Conservation (phyloP, 2,888 invertebrate species). For the Auanema freiburgensis region DNA sequence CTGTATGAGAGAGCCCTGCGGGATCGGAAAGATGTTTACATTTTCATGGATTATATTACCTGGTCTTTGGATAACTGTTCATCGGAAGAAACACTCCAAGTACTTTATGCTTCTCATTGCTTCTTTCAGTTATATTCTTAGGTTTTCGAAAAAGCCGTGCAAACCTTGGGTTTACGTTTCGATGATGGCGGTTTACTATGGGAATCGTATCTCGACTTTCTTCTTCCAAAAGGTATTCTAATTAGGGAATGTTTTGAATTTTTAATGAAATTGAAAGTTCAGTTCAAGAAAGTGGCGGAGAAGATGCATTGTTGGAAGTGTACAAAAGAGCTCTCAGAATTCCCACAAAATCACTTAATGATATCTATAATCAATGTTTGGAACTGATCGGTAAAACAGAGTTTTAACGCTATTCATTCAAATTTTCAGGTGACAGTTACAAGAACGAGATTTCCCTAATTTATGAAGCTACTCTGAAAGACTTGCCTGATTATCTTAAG, state of each 20-base stretch:
- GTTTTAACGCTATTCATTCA: constrained; percentile 2
- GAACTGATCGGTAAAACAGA: not conserved
- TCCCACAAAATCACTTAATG: constrained; percentile 11
- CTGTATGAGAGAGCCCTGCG: no score
- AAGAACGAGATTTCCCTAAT: constrained; percentile 6
- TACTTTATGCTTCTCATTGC: no score
- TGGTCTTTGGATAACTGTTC: no score
- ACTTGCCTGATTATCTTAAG: constrained; percentile 21
- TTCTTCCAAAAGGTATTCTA: no score
- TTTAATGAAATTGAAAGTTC: no score
- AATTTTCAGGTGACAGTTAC: constrained; percentile 9
- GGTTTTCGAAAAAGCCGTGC: constrained; percentile 1
- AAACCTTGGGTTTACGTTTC: constrained; percentile 7
- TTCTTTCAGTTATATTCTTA: not conserved
- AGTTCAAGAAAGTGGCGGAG: no score
- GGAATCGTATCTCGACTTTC: constrained; percentile 12
- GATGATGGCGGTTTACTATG: constrained; percentile 12
- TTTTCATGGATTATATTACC: no score
- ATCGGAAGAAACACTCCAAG: no score
- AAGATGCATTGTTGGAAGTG: constrained; percentile 2
- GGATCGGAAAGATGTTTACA: no score
- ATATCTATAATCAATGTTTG: not conserved
- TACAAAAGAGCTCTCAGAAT: constrained; percentile 28
- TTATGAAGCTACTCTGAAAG: constrained; percentile 12
- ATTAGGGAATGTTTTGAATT: no score